Percentiles rank a stretch among this genome's conserved stretches.
Evolutionary conservation across 2,888 invertebrate species (phyloP).

Genomic region (Ptilodon capucinus): DNA sequence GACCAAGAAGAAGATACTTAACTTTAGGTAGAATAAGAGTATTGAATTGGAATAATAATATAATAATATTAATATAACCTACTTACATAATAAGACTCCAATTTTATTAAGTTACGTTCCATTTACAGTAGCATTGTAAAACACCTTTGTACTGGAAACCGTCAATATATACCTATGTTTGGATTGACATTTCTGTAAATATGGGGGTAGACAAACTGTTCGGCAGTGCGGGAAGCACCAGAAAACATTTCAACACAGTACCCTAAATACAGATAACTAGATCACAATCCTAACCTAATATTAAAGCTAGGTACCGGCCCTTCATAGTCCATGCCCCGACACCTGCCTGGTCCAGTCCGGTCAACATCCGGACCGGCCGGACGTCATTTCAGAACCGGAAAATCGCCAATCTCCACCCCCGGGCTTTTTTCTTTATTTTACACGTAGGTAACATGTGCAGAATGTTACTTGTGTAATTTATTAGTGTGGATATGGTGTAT

Average conservation of each 20-base stretch:
- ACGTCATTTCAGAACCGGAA: conserved; percentile 78
- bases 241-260: conserved; percentile 1
- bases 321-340: conserved; percentile 29
- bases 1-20: too few species aligned
- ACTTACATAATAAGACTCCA: too few species aligned
- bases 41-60: too few species aligned
- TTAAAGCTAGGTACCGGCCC: conserved; percentile 28
- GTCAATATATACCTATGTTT: too few species aligned
- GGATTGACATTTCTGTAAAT: too few species aligned
- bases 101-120: too few species aligned
- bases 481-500: neutral
- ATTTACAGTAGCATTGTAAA: too few species aligned
- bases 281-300: conserved; percentile 31
- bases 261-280: neutral
- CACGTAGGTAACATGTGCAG: conserved; percentile 4
- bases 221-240: too few species aligned
- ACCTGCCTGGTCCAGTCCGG: conserved; percentile 49
- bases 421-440: conserved; percentile 50
- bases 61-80: too few species aligned
- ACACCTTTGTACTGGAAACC: too few species aligned
- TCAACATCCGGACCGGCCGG: conserved; percentile 75
- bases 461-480: neutral
- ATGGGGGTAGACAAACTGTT: too few species aligned
- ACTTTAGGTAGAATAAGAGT: too few species aligned
- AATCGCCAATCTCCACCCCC: conserved; percentile 75